These are phyloP conservation scores for Prionace glauca DNA, from an alignment of 2,797 vertebrate genomes.

Conservation along the genomic window DNA sequence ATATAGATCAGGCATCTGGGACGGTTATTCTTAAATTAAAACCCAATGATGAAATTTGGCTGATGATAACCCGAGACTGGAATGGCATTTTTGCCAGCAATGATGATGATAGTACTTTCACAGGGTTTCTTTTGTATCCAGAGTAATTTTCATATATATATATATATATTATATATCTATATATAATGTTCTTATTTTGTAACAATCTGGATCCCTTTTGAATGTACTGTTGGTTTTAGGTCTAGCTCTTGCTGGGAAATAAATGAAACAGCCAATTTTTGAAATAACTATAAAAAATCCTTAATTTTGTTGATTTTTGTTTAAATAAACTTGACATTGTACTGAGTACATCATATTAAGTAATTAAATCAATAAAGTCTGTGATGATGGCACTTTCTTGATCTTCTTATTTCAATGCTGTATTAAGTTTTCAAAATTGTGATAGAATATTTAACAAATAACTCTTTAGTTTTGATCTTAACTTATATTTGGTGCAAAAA, in stretches of 20 bases:
- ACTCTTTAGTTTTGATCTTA: background rate
- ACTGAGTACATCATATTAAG: conserved; percentile 19
- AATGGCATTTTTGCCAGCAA: conserved; percentile 84
- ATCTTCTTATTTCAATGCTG: background rate
- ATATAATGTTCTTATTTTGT: background rate
- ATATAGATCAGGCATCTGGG: conserved; percentile 88
- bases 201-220: background rate
- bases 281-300: conserved; percentile 18
- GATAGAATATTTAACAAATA: background rate
- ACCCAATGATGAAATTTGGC: conserved; percentile 84
- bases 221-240: conserved; percentile 8
- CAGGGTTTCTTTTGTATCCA: conserved; percentile 82
- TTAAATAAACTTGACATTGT: conserved; percentile 26
- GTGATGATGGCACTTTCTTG: background rate
- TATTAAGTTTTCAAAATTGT: background rate
- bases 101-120: conserved; percentile 90
- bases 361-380: conserved; percentile 20
- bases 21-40: conserved; percentile 73
- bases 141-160: background rate
- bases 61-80: conserved; percentile 89
- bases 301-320: conserved; percentile 27
- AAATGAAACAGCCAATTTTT: conserved; percentile 19
- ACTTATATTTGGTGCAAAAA: background rate
- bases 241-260: background rate
- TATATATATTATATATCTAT: background rate